Percentiles rank a stretch among this genome's conserved stretches.
phyloP scores from a whole-genome alignment of 1,140 invertebrate genomes.

The Penaeus indicus region DNA sequence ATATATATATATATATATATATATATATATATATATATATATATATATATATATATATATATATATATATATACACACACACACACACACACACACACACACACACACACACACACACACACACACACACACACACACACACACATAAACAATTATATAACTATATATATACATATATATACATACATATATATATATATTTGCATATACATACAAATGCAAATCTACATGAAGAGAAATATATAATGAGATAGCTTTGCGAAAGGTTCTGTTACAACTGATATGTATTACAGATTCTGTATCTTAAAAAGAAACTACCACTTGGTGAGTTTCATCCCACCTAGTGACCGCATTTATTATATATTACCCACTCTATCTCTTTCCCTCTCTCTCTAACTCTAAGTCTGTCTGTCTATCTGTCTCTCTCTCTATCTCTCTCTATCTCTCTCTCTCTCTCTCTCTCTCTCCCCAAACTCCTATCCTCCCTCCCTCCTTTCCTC shows the following conservation, averaged over 20 bases:
- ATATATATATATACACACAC: constrained; percentile 4
- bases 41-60: background rate
- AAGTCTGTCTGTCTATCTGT: too few relatives aligned
- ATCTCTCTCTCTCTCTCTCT: constrained; percentile 13
- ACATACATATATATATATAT: background rate
- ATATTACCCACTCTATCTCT: constrained; percentile 7
- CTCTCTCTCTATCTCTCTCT: background rate
- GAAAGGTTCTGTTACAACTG: background rate
- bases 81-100: constrained; percentile 30
- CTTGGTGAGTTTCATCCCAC: too few relatives aligned
- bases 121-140: background rate
- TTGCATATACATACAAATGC: background rate
- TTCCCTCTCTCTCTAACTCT: background rate
- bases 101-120: background rate
- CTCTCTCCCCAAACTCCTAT: background rate
- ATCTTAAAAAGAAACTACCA: too few relatives aligned
- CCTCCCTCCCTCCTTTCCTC: too few relatives aligned
- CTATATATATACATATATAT: constrained; percentile 30
- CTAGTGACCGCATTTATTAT: background rate
- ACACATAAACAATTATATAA: background rate
- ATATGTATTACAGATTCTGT: background rate
- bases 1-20: background rate
- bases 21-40: background rate
- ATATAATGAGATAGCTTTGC: background rate
- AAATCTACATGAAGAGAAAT: background rate